phyloP scores from a whole-genome alignment of 1,140 invertebrate genomes.

The Asbolus verrucosus region DNA sequence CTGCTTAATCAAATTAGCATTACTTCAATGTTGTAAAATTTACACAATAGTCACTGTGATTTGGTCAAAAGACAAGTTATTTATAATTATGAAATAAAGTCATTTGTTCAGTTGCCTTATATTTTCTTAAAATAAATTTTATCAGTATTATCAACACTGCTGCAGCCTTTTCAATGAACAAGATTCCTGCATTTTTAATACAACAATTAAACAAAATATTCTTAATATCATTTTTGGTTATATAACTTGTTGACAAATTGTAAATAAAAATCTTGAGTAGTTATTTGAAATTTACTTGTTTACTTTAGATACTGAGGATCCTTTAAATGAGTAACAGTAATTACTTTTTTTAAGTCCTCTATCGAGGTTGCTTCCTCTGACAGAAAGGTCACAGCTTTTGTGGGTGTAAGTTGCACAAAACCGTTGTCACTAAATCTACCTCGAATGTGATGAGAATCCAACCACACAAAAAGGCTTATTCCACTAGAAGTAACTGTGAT shows the following conservation, averaged over 20 bases:
- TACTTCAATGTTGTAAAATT: conserved; percentile 1
- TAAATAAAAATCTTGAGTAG: conserved; percentile 6
- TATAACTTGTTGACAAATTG: neutral
- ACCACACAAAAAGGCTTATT: conserved; percentile 63
- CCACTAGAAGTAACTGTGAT: conserved; percentile 60
- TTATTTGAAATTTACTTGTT: conserved; percentile 19
- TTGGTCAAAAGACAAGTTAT: conserved; percentile 21
- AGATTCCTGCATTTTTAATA: too few relatives aligned
- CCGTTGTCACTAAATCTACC: conserved; percentile 65
- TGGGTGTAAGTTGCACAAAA: conserved; percentile 60
- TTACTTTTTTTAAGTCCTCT: neutral
- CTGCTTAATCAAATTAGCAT: neutral
- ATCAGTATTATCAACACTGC: too few relatives aligned
- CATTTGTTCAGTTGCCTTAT: too few relatives aligned
- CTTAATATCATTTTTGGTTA: too few relatives aligned
- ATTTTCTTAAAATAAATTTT: too few relatives aligned
- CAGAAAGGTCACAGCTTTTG: conserved; percentile 53
- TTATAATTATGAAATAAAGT: conserved; percentile 1
- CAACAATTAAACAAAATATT: too few relatives aligned
- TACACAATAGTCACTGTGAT: conserved; percentile 19
- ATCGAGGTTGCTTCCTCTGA: neutral
- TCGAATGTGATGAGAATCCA: conserved; percentile 56
- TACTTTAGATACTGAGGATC: conserved; percentile 11
- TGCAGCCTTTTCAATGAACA: too few relatives aligned
- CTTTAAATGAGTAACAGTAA: conserved; percentile 17